These are phyloP conservation scores for Noctilio leporinus DNA, from an alignment of 2,113 vertebrate species.

Conservation along the genomic window DNA sequence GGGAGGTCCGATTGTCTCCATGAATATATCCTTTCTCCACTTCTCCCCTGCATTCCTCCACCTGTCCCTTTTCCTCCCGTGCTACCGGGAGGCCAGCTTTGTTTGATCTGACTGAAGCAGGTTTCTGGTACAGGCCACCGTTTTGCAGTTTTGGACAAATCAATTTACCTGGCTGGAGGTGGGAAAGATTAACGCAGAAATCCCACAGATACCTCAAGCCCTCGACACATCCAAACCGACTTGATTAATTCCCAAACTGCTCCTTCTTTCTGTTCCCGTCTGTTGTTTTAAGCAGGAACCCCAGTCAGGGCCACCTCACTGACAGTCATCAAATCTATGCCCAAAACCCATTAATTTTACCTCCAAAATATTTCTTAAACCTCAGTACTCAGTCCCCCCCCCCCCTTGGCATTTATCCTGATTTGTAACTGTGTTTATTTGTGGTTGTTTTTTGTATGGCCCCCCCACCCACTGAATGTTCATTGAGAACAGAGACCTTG, in stretches of 20 bases:
- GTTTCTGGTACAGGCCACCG: background rate
- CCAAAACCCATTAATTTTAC: background rate
- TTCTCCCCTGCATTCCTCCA: background rate
- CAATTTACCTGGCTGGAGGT: background rate
- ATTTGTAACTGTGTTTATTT: background rate
- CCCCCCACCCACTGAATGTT: background rate
- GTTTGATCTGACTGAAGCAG: background rate
- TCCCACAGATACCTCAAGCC: background rate
- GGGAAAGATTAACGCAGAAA: background rate
- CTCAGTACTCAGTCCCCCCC: background rate
- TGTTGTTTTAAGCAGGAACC: background rate
- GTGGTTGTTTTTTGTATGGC: background rate
- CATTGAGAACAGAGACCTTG: background rate
- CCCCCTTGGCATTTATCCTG: background rate
- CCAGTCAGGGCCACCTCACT: background rate
- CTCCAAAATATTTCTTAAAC: conserved; percentile 3
- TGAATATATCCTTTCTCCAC: background rate
- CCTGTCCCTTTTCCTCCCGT: background rate
- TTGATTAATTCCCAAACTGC: background rate
- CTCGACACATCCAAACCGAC: background rate
- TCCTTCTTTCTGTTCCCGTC: background rate
- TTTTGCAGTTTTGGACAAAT: background rate
- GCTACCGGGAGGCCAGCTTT: background rate
- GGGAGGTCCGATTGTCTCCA: background rate
- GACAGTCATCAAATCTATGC: background rate